These are phyloP conservation scores for Noctua pronuba DNA, from an alignment of 2,888 invertebrate genomes.

Conservation along the genomic window DNA sequence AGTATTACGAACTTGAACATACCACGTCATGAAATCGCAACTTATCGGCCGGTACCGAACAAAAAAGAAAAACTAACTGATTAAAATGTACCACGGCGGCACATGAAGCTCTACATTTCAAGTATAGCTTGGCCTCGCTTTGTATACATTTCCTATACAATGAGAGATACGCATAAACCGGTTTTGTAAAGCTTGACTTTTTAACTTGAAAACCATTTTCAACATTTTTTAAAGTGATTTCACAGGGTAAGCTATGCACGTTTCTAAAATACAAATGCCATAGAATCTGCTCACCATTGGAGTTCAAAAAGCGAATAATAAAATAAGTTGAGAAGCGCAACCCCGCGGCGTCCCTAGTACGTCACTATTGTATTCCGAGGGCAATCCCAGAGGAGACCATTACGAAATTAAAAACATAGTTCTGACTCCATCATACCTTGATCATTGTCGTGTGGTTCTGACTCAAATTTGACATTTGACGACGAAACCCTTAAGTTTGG, in stretches of 20 bases:
- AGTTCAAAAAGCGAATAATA: constrained; percentile 33
- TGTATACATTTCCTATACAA: too few relatives aligned
- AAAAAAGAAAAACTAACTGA: too few relatives aligned
- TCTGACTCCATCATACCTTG: constrained; percentile 61
- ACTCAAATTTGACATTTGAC: constrained; percentile 67
- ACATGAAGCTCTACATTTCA: too few relatives aligned
- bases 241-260: neutral
- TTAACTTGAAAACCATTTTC: neutral
- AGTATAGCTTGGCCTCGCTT: too few relatives aligned
- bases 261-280: neutral
- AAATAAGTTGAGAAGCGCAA: constrained; percentile 52
- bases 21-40: neutral
- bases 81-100: too few relatives aligned
- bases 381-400: constrained; percentile 71
- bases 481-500: constrained; percentile 37
- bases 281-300: neutral
- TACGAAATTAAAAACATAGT: constrained; percentile 79
- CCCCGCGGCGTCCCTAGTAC: constrained; percentile 40
- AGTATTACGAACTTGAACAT: neutral
- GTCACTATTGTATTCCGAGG: constrained; percentile 60
- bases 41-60: neutral
- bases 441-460: constrained; percentile 61
- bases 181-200: too few relatives aligned
- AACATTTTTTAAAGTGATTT: constrained; percentile 6
- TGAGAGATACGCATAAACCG: too few relatives aligned